Conservation (phyloP, 2,888 invertebrate genomes). For the Macrophya alboannulata region DNA sequence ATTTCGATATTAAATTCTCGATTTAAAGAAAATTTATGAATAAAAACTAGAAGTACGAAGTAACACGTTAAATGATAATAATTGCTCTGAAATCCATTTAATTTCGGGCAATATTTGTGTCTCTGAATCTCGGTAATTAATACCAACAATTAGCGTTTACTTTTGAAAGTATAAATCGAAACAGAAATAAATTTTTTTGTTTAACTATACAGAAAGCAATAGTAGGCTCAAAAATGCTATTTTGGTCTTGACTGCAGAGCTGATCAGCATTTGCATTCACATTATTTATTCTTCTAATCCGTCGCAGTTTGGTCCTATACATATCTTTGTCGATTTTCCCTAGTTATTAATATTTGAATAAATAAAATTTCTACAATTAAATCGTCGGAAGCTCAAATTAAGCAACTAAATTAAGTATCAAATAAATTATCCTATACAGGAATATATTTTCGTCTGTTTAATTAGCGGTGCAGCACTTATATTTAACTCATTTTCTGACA, state of each 20-base stretch:
- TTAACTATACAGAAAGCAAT: not conserved
- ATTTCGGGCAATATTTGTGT: not conserved
- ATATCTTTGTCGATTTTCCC: not conserved
- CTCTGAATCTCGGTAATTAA: not conserved
- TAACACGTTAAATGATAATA: not conserved
- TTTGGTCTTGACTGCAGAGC: slow-evolving; percentile 17
- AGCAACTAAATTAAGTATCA: not conserved
- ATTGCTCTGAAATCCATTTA: not conserved
- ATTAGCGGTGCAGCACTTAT: not conserved
- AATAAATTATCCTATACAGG: not conserved
- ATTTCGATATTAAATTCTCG: not conserved
- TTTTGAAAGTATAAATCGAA: not conserved
- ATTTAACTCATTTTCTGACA: not conserved
- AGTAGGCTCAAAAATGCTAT: not conserved
- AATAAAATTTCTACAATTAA: not conserved
- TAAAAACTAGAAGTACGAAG: not conserved
- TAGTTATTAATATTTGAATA: not conserved
- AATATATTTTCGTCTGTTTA: not conserved
- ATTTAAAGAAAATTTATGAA: not conserved
- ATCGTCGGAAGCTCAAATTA: not conserved
- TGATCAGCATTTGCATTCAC: slow-evolving; percentile 2
- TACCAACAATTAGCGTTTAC: not conserved
- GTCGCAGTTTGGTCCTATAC: slow-evolving; percentile 35
- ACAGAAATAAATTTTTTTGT: not conserved
- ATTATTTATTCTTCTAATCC: slow-evolving; percentile 20